Evolutionary conservation across 2,888 invertebrate genomes (phyloP).

Genomic region (Lobophora halterata): DNA sequence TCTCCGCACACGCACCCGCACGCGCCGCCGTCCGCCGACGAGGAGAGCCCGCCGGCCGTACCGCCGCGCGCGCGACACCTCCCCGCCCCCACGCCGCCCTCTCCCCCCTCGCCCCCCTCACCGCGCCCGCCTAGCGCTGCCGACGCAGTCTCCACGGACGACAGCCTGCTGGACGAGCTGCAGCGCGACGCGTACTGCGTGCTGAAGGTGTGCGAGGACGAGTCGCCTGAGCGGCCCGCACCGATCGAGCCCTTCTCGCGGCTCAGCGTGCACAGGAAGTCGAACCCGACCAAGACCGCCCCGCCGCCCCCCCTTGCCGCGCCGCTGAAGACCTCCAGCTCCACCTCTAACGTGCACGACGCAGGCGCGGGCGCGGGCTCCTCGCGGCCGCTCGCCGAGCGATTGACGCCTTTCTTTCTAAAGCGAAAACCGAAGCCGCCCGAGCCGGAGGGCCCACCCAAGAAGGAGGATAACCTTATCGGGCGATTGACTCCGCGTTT

Average conservation of each 20-base stretch:
- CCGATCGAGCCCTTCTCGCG: constrained; percentile 60
- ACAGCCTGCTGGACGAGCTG: constrained; percentile 70
- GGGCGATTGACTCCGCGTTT: constrained; percentile 71
- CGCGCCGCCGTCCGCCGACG: constrained; percentile 21
- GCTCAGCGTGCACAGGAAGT: constrained; percentile 67
- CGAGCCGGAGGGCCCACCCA: constrained; percentile 45
- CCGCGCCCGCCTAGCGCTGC: constrained; percentile 48
- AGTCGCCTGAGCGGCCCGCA: constrained; percentile 34
- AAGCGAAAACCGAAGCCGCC: constrained; percentile 62
- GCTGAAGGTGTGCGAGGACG: constrained; percentile 67
- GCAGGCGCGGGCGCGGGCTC: constrained; percentile 49
- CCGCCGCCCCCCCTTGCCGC: constrained; percentile 41
- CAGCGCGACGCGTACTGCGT: constrained; percentile 67
- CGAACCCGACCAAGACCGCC: constrained; percentile 68
- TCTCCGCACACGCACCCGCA: constrained; percentile 37
- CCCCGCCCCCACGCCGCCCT: constrained; percentile 36
- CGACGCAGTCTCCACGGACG: constrained; percentile 58
- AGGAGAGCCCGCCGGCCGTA: constrained; percentile 57
- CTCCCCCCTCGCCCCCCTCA: constrained; percentile 47
- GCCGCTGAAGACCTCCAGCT: constrained; percentile 66
- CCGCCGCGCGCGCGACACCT: constrained; percentile 51
- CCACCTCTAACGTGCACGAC: constrained; percentile 72
- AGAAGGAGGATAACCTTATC: constrained; percentile 67
- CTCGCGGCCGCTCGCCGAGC: constrained; percentile 64
- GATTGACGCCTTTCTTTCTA: constrained; percentile 71